phyloP scores from a whole-genome alignment of 1,140 invertebrate genomes.

The Drosophila micromelanica region DNA sequence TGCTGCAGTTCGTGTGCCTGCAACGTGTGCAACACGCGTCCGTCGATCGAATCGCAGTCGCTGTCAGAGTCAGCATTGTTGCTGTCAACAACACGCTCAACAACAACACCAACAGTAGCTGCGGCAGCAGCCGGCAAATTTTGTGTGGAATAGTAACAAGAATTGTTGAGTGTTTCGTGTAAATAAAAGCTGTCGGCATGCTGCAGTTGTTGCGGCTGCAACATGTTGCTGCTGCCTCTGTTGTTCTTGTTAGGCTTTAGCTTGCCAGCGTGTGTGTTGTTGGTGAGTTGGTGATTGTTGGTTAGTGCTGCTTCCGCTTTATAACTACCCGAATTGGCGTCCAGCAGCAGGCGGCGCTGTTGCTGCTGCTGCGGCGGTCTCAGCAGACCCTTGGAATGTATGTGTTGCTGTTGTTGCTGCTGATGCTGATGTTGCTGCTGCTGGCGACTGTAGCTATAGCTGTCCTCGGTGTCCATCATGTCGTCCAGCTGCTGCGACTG shows the following conservation, averaged over 20 bases:
- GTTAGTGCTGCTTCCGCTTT: constrained; percentile 52
- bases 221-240: constrained; percentile 45
- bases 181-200: constrained; percentile 51
- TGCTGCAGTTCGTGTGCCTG: constrained; percentile 60
- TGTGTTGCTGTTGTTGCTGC: constrained; percentile 46
- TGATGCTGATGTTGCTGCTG: constrained; percentile 51
- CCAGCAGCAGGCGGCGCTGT: constrained; percentile 69
- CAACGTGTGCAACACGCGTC: constrained; percentile 49
- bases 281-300: constrained; percentile 46
- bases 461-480: constrained; percentile 80
- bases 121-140: constrained; percentile 41
- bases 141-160: constrained; percentile 72
- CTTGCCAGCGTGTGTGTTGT: constrained; percentile 15
- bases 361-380: constrained; percentile 64
- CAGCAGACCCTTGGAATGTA: constrained; percentile 76
- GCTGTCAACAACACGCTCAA: constrained; percentile 19
- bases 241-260: constrained; percentile 26
- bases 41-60: constrained; percentile 63
- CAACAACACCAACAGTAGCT: constrained; percentile 30
- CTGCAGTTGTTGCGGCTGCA: constrained; percentile 40
- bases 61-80: constrained; percentile 31
- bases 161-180: constrained; percentile 54
- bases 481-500: constrained; percentile 50
- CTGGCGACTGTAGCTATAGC: constrained; percentile 55
- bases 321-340: constrained; percentile 82